Evolutionary conservation across 2,797 vertebrate species (phyloP), one percentile per base, ranked within the genome.

Genomic region (Clarias laeviceps): DNA sequence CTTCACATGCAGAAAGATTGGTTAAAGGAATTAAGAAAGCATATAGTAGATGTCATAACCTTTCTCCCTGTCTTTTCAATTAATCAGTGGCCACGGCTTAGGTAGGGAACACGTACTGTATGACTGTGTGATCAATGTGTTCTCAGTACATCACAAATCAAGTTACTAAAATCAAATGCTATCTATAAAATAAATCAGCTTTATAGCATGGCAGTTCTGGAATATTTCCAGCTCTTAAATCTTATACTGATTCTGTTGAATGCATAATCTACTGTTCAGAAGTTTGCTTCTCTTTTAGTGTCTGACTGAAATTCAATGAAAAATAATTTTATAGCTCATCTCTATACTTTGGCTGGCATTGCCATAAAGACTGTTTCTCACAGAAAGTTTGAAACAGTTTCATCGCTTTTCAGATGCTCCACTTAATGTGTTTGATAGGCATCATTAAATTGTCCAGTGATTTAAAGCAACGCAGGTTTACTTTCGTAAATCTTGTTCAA

Each of bases 1-100:
- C 89, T 81, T 88, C 89, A 34, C 84, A 89, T 14, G 14, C 59
- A 11, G 68, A 22, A 29, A 68, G 68, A 45, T 65, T 32, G 50
- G 59, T 17, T 80, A 61, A 40, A 8, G 24, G 29, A 80, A 66
- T 22, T 1, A 17, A 27, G n/a, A 78, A 61, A 62, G 12, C 18
- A 40, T 17, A 29, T 12, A 32, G 80, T 37, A 54, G 24, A 45
- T 66, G 14, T 57, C n/a, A 3, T 27, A 45, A 65, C 32, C 65
- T 40, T 80, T 29, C 50, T n/a, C 45, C 65, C 5, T 50, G 45
- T 29, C 57, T 82, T 59, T 29, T 17, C 54, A 40, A 6, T 66
- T 64, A 40, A 27, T 64, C 61, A 64, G 57, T 27, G 61, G 70
- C 22, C 40, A 17, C 3, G 18, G 27, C 37, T 50, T 37, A 5